These are phyloP conservation scores for Cephus pygmeus DNA, from an alignment of 2,888 invertebrate species.

Conservation along the genomic window DNA sequence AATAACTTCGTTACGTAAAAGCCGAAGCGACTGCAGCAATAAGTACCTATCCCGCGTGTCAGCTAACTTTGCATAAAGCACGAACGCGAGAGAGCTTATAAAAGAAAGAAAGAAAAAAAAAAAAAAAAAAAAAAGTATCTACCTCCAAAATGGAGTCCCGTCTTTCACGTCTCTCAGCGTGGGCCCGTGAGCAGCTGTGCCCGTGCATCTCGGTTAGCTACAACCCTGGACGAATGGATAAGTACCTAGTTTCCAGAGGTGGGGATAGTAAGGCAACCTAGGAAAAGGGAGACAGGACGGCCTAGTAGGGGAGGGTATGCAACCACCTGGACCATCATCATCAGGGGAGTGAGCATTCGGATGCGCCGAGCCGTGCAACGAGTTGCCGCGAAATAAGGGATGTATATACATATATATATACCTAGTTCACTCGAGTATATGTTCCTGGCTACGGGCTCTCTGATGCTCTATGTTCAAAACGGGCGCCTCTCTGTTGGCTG, in stretches of 20 bases:
- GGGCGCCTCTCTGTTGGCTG: slow-evolving; percentile 16
- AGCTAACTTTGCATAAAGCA: background rate
- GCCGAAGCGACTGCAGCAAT: background rate
- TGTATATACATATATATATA: slow-evolving; percentile 28
- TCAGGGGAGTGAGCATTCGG: slow-evolving; percentile 62
- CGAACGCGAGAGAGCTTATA: background rate
- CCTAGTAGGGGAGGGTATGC: slow-evolving; percentile 28
- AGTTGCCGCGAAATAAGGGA: slow-evolving; percentile 63
- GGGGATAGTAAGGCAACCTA: background rate
- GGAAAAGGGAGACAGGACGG: background rate
- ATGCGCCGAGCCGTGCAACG: slow-evolving; percentile 63
- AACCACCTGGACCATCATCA: slow-evolving; percentile 50
- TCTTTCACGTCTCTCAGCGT: background rate
- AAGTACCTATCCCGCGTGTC: background rate
- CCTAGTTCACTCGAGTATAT: background rate
- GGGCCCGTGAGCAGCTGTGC: slow-evolving; percentile 9
- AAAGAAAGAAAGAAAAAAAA: background rate
- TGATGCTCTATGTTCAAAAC: slow-evolving; percentile 1
- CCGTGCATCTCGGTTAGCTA: slow-evolving; percentile 5
- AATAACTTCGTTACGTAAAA: background rate
- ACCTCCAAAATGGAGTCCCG: background rate
- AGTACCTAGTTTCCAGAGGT: slow-evolving; percentile 2
- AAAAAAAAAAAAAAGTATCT: background rate
- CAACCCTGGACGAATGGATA: slow-evolving; percentile 2
- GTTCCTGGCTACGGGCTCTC: background rate